These are phyloP conservation scores for Chironomus riparius DNA, from an alignment of 2,888 invertebrate species.

Conservation along the genomic window DNA sequence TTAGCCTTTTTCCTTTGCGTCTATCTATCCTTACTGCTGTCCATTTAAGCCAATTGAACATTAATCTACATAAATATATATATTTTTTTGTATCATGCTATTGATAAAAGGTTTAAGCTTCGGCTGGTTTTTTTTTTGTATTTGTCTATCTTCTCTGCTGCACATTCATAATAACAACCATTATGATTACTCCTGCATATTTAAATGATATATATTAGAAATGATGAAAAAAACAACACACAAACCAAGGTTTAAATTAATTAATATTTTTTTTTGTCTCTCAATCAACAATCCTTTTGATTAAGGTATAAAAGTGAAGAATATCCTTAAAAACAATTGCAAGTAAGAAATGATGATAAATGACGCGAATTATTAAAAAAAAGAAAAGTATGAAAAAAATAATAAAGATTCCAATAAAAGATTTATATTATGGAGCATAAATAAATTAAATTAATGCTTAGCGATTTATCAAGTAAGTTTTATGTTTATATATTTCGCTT, in stretches of 20 bases:
- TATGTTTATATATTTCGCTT: neutral
- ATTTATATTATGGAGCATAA: neutral
- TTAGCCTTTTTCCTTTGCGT: no score
- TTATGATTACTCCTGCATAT: neutral
- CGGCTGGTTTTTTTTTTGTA: neutral
- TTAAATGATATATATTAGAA: neutral
- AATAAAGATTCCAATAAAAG: neutral
- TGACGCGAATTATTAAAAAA: neutral
- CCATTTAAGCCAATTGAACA: no score
- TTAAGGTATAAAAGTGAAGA: neutral
- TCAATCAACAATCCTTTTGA: neutral
- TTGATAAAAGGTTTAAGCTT: neutral
- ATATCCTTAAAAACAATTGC: neutral
- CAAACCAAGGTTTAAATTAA: neutral
- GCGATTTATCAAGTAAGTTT: neutral
- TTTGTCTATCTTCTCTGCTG: neutral
- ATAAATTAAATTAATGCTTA: neutral
- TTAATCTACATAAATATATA: no score
- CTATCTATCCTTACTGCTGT: no score
- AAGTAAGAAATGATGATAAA: neutral
- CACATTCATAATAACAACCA: neutral
- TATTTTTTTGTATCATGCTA: no score
- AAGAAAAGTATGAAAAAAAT: neutral
- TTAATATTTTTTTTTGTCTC: neutral
- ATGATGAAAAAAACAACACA: neutral